Evolutionary conservation across 1,140 invertebrate species (phyloP), one percentile per base, ranked within the genome.

Genomic region (Drosophila biarmipes): DNA sequence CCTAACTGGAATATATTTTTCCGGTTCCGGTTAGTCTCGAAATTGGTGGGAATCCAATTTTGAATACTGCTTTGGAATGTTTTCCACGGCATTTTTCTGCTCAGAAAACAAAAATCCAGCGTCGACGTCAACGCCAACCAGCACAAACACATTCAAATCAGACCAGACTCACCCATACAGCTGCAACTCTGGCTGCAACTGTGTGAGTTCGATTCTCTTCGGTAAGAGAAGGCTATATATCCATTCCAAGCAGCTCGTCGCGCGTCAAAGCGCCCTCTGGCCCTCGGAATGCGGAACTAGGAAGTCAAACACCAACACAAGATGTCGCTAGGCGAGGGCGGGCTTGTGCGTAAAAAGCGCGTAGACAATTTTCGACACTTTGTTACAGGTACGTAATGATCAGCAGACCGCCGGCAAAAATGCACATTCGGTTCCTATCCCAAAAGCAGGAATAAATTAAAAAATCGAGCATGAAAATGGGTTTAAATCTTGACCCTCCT

Each of bases 121-220:
- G 31, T 31, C 62, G 49, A 74, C 72, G 73, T 37, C 71, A 73
- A 42, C 34, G 59, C 37, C 35, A 61, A 56, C 64, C 75, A 66
- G 48, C 74, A 84, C 84, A 42, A 82, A 53, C n/a, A 89, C 79
- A 69, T 77, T 79, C 79, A 75, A 82, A 89, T 87, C 43, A 79
- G 71, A 79, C 37, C 40, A 79, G 71, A 79, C 37, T 54, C 72
- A 84, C 84, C n/a, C 63, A 84, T 31, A 87, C 82, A 55, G 12
- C 0, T 4, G 48, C 71, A 79, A 45, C 24, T n/a, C 8, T 1
- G 34, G 10, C 35, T 69, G 38, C 52, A 58, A 17, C 15, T 73
- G 84, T 87, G 48, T 81, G 68, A 77, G 72, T 55, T 58, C 15
- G 14, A 51, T 38, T 74, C 71, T 74, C 71, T 55, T 56, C 0